phyloP scores from a whole-genome alignment of 2,113 vertebrate genomes.

The Grammomys dolichurus region DNA sequence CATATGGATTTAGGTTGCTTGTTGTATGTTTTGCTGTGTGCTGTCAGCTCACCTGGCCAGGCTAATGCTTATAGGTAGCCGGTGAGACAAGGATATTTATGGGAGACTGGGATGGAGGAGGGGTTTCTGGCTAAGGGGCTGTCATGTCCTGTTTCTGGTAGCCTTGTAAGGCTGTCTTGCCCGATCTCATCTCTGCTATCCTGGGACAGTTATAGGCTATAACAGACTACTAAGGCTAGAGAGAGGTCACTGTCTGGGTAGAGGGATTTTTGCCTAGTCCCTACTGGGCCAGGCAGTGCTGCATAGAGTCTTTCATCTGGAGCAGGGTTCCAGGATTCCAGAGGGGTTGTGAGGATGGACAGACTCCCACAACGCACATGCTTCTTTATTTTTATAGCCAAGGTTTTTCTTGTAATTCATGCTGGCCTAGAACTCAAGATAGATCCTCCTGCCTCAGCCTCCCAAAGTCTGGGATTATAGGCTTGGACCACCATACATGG shows the following conservation, averaged over 20 bases:
- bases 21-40: background rate
- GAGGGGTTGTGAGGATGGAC: background rate
- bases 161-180: background rate
- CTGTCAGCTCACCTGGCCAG: background rate
- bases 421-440: background rate
- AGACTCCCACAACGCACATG: background rate
- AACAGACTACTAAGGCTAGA: background rate
- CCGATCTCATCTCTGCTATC: background rate
- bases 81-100: background rate
- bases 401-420: background rate
- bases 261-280: background rate
- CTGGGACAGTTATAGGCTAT: background rate
- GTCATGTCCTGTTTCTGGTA: background rate
- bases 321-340: background rate
- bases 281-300: too few relatives aligned
- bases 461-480: background rate
- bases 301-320: background rate
- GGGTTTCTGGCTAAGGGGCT: background rate
- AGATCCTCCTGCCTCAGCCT: background rate
- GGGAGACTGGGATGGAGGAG: background rate
- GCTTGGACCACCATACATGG: background rate
- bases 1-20: background rate
- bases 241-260: background rate
- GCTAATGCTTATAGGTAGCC: background rate
- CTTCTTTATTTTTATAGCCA: background rate